Evolutionary conservation across 2,888 invertebrate species (phyloP).

Genomic region (Coelinius sp.): DNA sequence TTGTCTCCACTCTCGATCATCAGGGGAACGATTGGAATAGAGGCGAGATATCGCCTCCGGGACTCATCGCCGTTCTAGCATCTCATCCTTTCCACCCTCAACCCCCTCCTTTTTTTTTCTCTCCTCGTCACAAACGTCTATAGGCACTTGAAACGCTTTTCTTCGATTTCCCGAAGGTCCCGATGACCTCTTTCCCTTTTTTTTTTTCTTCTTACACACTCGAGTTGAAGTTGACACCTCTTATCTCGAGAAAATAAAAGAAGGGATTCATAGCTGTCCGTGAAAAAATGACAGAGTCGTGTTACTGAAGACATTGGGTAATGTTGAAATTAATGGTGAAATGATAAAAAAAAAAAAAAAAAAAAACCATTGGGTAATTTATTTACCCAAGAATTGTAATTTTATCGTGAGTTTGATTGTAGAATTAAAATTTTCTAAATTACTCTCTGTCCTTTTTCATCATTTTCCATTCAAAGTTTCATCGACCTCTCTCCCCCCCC

Average conservation of each 20-base stretch:
- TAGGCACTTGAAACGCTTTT: constrained; percentile 35
- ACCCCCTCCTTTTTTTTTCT: constrained; percentile 3
- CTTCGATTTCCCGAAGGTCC: constrained; percentile 40
- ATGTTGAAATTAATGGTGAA: background rate
- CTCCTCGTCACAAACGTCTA: constrained; percentile 7
- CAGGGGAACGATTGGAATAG: constrained; percentile 27
- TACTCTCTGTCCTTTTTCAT: background rate
- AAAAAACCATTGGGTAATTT: background rate
- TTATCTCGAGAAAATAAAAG: constrained; percentile 33
- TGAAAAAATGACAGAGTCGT: background rate
- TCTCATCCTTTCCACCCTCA: constrained; percentile 1
- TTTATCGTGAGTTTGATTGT: background rate
- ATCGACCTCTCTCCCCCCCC: background rate
- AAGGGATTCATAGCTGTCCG: background rate
- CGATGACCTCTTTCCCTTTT: constrained; percentile 30
- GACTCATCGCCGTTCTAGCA: constrained; percentile 33
- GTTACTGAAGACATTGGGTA: background rate
- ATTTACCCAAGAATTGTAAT: constrained; percentile 15
- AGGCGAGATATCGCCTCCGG: constrained; percentile 37
- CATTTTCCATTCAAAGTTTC: background rate
- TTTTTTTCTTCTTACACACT: background rate
- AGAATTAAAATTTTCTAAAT: background rate
- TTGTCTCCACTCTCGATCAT: constrained; percentile 33
- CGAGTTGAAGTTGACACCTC: constrained; percentile 34
- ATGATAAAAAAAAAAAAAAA: background rate